Evolutionary conservation across 2,888 invertebrate species (phyloP), one percentile per base, ranked within the genome.

Genomic region (Melangyna quadrimaculata): DNA sequence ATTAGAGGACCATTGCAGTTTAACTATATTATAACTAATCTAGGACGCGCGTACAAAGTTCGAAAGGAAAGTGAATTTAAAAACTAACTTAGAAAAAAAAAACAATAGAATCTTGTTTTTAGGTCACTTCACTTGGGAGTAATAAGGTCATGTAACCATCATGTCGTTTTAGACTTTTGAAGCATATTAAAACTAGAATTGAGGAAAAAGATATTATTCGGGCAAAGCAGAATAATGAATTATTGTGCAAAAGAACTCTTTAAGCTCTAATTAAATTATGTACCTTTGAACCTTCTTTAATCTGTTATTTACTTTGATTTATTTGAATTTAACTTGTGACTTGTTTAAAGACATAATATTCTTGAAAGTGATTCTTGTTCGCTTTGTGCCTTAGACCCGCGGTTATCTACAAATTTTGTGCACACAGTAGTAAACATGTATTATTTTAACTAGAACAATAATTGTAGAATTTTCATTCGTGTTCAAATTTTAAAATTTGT

Each of bases 51-150:
- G 17, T 27, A 43, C 29, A 83, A 70, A 78, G 51, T 69, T 77
- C 63, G 32, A 59, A 77, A 72, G 77, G 72, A 22, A 80, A 86
- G 75, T 80, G 77, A 86, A 86, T 86, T 78, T 80, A 40, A 79
- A 63, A 79, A 80, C 51, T 72, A 37, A 55, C 27, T 65, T 1
- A n/a, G 48, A 65, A 51, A 51, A 51, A 43, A 29, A n/a, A n/a
- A n/a, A n/a, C n/a, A n/a, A n/a, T 29, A 19, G 14, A n/a, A 0
- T 19, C 5, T 55, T 1, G 9, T 61, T 65, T 65, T 29, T 45
- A 48, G 45, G 65, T 32, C 48, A 65, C 19, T n/a, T 32, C 22
- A 8, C 29, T 32, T 22, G 32, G 12, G 48, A 43, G n/a, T 63
- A 27, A n/a, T 43, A 29, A 10, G 37, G 43, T 17, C 63, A 63